Percentiles rank a stretch among this genome's conserved stretches.
Evolutionary conservation across 2,797 vertebrate genomes (phyloP).

Genomic region (Melanotaenia nigrans): DNA sequence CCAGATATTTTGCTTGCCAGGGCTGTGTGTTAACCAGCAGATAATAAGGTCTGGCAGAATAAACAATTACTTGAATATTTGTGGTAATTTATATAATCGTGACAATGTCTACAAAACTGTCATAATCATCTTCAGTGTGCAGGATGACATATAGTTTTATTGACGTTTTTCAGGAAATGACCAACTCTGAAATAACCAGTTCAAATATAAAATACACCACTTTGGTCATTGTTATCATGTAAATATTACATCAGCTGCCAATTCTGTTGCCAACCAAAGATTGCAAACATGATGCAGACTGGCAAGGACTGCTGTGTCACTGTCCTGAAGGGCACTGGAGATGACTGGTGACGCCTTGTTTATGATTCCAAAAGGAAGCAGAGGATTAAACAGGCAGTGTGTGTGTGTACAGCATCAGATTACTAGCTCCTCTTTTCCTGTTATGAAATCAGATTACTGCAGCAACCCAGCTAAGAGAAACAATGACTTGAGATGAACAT

Average conservation of each 20-base stretch:
- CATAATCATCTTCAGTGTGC: neutral
- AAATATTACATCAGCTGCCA: slow-evolving; percentile 1
- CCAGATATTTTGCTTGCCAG: neutral
- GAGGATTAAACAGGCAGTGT: slow-evolving; percentile 67
- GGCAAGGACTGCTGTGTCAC: slow-evolving; percentile 45
- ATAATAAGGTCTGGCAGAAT: neutral
- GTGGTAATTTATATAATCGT: neutral
- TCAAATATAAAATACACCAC: neutral
- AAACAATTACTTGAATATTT: no score
- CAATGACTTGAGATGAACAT: slow-evolving; percentile 56
- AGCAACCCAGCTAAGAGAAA: slow-evolving; percentile 59
- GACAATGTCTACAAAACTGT: neutral
- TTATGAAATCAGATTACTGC: slow-evolving; percentile 82
- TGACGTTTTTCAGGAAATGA: neutral
- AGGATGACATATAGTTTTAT: neutral
- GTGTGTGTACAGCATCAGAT: slow-evolving; percentile 74
- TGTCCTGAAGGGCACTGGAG: slow-evolving; percentile 55
- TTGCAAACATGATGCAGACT: slow-evolving; percentile 22
- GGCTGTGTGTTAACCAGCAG: neutral
- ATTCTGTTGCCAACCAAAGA: neutral
- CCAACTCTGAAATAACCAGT: neutral
- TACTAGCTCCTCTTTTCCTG: slow-evolving; percentile 75
- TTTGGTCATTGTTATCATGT: neutral
- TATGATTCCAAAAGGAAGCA: slow-evolving; percentile 67
- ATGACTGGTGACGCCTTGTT: slow-evolving; percentile 48